A percentile compares a stretch with the other conserved stretches of the same genome.
These are phyloP conservation scores for Myotis brandtii DNA, from an alignment of 2,113 vertebrate genomes.

Conservation along the genomic window DNA sequence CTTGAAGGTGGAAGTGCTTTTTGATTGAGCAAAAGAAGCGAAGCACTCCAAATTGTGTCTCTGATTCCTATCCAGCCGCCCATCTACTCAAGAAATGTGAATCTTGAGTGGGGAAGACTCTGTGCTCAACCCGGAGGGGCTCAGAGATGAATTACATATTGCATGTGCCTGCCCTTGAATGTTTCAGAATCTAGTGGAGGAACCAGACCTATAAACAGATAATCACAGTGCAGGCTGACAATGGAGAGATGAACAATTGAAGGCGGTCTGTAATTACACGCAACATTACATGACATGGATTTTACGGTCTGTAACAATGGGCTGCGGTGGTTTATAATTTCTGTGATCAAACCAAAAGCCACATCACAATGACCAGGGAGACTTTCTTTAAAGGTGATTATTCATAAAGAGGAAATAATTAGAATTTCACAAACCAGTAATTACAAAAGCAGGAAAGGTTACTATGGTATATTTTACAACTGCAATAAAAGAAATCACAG, in stretches of 20 bases:
- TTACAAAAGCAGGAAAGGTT: constrained; percentile 79
- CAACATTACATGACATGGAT: constrained; percentile 35
- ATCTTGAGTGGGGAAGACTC: too few species aligned
- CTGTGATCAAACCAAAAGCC: constrained; percentile 74
- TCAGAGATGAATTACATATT: background rate
- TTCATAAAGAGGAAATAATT: constrained; percentile 76
- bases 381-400: constrained; percentile 75
- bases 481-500: constrained; percentile 74
- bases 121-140: accelerated
- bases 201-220: background rate
- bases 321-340: constrained; percentile 72
- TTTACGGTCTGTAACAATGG: constrained; percentile 14
- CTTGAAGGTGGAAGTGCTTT: background rate
- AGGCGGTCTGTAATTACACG: constrained; percentile 32
- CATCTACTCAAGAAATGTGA: background rate
- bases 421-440: constrained; percentile 72
- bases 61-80: background rate
- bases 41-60: background rate
- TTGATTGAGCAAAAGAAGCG: background rate
- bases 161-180: background rate
- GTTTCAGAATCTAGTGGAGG: background rate
- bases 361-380: constrained; percentile 69
- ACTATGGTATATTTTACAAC: constrained; percentile 66
- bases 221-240: background rate
- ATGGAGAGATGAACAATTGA: background rate